These are phyloP conservation scores for Rostratula benghalensis DNA, from an alignment of 2,113 vertebrate genomes.

Conservation along the genomic window DNA sequence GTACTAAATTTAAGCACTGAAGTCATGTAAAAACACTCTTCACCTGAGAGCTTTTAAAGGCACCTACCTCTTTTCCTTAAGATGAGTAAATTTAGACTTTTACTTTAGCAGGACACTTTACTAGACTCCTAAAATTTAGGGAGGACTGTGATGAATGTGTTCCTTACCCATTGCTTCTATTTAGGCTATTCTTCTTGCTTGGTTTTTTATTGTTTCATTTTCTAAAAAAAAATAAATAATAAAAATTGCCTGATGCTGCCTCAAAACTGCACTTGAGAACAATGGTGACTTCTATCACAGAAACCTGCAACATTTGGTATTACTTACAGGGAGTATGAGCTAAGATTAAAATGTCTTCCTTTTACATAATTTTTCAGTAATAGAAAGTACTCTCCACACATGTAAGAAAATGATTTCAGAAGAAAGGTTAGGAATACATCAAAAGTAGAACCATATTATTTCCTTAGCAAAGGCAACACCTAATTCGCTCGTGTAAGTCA, in stretches of 20 bases:
- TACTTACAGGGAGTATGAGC: neutral
- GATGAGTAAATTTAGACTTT: neutral
- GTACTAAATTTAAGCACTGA: neutral
- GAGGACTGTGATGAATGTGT: neutral
- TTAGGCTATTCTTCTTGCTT: neutral
- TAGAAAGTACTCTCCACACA: neutral
- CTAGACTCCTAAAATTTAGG: neutral
- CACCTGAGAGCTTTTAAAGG: neutral
- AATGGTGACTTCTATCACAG: neutral
- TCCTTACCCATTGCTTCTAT: neutral
- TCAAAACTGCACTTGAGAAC: neutral
- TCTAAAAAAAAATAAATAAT: neutral
- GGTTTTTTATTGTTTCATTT: neutral
- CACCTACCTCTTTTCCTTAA: neutral
- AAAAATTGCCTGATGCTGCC: neutral
- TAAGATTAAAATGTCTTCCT: neutral
- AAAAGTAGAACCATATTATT: neutral
- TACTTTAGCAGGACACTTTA: neutral
- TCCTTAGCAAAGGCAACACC: neutral
- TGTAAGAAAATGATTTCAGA: neutral
- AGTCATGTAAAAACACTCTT: neutral
- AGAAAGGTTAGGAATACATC: neutral
- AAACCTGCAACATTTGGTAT: neutral
- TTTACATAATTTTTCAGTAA: neutral
- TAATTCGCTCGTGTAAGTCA: neutral